Evolutionary conservation across 2,888 invertebrate species (phyloP), one percentile per base, ranked within the genome.

Genomic region (Myopa tessellatipennis): DNA sequence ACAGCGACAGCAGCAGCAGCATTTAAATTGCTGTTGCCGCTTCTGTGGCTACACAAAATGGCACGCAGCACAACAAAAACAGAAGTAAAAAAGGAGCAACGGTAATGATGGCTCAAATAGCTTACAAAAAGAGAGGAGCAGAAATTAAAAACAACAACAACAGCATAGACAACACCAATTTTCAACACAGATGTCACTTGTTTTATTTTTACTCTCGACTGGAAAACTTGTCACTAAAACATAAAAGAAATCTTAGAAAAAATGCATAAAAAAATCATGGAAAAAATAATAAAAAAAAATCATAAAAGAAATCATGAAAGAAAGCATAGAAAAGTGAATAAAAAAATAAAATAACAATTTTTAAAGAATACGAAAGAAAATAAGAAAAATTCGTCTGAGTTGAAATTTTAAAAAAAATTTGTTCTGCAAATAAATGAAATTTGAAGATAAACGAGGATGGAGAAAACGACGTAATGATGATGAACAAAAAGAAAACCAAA

Each of bases 61-160:
- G 34, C 50, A 67, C 50, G n/a, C 16, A 34, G 26, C 26, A 8
- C 18, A 18, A n/a, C 34, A 61, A n/a, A 10, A 61, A 61, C 45
- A 45, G 10, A 14, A 65, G 34, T 12, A 36, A 26, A 16, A 36
- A 55, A 60, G 50, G 16, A 60, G 55, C 38, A 60, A 69, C 45
- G 60, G 69, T 50, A 75, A 69, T 45, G 68, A 69, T 69, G 75
- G 60, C n/a, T 68, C 50, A 60, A 75, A 75, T 60, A 26, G 69
- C 45, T 70, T 55, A 8, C n/a, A 16, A 69, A 50, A 70, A 55
- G 26, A 34, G 16, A 70, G 38, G 5, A n/a, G 50, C 26, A 16
- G 4, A 50, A 70, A 70, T 26, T 52, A 36, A 18, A 16, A 50
- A 26, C 8, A 50, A n/a, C 68, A 40, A 38, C 36, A 40, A 67